Base-by-base conservation (phyloP, 1,140 invertebrate genomes). In the Rhopalosiphum maidis region DNA sequence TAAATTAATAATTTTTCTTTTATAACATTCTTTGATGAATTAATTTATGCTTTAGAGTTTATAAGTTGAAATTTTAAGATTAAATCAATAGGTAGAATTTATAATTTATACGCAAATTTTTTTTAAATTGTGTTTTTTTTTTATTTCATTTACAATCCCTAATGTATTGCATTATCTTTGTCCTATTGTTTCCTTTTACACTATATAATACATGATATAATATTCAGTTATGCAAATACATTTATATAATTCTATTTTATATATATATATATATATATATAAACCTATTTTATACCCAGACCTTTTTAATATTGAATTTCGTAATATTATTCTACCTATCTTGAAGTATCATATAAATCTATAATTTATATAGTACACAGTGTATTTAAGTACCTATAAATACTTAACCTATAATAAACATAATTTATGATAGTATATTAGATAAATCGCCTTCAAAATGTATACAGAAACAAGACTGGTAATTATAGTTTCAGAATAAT, bases 201-300 rank as follows among this genome's bases (percentile, higher is more conserved):
- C 46, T 35, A 6, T 89, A 54, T 89, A 25, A 37, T 37, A 54
- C 2, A 23, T 37, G 9, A 37, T 89, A 55, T 54, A 37, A 55
- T 89, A 54, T 89, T 55, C 48, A 55, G n/a, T 89, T 89, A 54
- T 54, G 51, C 25, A 89, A 89, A 35, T 88, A 21, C 35, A 88
- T 88, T 54, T 88, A 88, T 35, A 35, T 51, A 88, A 37, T 51
- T 88, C 18, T 51, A 37, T 35, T 88, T 51, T 51, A 11, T 46
- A 7, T 46, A n/a, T 15, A 23, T 8, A 35, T n/a, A 18, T 41
- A 46, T 46, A 46, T 60, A 23, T 8, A 35, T 54, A 54, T 88
- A 51, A 88, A 41, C 51, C 48, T 48, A 54, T 89, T 89, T 89
- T 55, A 25, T 37, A 21, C 35, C 22, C 23, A 89, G 35, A 89